A percentile compares a stretch with the other conserved stretches of the same genome.
Evolutionary conservation across 2,888 invertebrate genomes (phyloP).

Genomic region (Endomychus coccineus): DNA sequence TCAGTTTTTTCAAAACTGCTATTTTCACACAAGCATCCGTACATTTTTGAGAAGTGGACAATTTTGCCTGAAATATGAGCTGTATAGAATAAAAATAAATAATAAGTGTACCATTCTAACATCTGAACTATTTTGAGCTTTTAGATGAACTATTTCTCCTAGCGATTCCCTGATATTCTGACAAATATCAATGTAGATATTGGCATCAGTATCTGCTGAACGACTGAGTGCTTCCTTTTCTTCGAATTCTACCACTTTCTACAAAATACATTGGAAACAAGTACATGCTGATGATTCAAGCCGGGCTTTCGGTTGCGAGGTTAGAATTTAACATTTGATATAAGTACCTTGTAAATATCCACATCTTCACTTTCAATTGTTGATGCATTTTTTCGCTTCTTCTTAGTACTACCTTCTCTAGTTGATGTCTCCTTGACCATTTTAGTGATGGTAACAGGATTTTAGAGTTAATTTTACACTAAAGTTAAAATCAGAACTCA

Average conservation of each 20-base stretch:
- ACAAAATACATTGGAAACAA: slow-evolving; percentile 26
- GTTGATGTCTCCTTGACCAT: slow-evolving; percentile 43
- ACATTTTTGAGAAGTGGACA: slow-evolving; percentile 59
- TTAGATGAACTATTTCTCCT: slow-evolving; percentile 60
- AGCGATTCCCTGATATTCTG: slow-evolving; percentile 62
- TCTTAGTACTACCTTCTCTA: slow-evolving; percentile 46
- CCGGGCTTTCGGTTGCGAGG: no score
- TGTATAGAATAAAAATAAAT: slow-evolving; percentile 8
- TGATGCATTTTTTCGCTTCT: slow-evolving; percentile 49
- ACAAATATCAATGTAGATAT: slow-evolving; percentile 61
- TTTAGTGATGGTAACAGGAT: no score
- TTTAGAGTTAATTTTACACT: no score
- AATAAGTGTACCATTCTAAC: slow-evolving; percentile 36
- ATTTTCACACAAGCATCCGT: slow-evolving; percentile 69
- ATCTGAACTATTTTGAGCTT: slow-evolving; percentile 51
- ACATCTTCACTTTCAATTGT: slow-evolving; percentile 42
- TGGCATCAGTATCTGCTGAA: slow-evolving; percentile 60
- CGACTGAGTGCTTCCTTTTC: slow-evolving; percentile 64
- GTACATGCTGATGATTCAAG: not conserved
- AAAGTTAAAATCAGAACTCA: no score
- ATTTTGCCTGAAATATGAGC: slow-evolving; percentile 44
- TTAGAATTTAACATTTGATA: not conserved
- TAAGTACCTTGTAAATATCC: slow-evolving; percentile 55
- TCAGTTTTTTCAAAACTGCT: slow-evolving; percentile 81
- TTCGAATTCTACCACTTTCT: slow-evolving; percentile 66